Base-by-base conservation (phyloP, 2,113 vertebrate genomes). In the Naja naja region DNA sequence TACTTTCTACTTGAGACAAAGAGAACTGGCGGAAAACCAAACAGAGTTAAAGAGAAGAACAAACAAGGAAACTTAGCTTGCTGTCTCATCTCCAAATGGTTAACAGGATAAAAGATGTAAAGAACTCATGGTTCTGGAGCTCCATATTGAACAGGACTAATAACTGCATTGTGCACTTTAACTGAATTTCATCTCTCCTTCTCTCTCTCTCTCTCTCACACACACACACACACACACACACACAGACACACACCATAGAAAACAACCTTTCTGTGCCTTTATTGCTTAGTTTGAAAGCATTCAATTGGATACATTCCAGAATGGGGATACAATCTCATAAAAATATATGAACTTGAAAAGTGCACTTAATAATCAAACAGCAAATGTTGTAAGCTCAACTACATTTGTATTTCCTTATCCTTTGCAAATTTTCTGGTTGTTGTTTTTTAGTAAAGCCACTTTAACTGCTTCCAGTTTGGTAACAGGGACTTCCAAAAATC, bases 341-440 rank as follows among this genome's bases (percentile, higher is more conserved):
- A 96, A 89, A 92, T 34, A 23, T 93, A 22, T 54, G 54, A 95
- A 93, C 25, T 87, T 89, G 49, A 93, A 94, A 92, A 64, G 0
- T 85, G 91, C 47, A 14, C 93, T 69, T 58, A 30, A 16, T 2
- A 81, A 45, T 88, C 27, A 69, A 88, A 39, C 2, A 39, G 74
- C 30, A 90, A 92, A 56, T 81, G 0, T 87, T 93, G 96, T 94
- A 45, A 91, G 11, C 0, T 91, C 53, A 8, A 8, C 9, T 60
- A 6, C 34, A 10, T 92, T 94, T 93, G 4, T 74, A 14, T 92
- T 97, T 92, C 10, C 18, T 92, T 47, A 91, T 93, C 92, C 92
- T 92, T 30, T 92, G 92, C 39, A 94, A 4, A 23, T 1, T 96
- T 93, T 90, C 34, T 91, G 22, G 3, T 49, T 49, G 18, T 30